Evolutionary conservation across 1,140 invertebrate species (phyloP).

Genomic region (Rhizoglyphus robini): DNA sequence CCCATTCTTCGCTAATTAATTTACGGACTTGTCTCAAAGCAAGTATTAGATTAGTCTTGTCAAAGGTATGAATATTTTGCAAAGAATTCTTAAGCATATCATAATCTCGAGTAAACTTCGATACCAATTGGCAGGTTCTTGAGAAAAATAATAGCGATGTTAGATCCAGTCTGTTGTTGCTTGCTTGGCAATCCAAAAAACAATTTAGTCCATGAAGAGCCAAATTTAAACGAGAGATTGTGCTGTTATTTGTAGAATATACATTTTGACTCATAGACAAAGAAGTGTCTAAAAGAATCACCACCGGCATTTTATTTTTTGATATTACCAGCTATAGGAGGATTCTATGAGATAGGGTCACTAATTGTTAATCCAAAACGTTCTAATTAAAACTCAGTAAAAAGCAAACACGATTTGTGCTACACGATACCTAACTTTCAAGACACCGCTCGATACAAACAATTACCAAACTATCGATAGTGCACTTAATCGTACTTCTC

Average conservation of each 20-base stretch:
- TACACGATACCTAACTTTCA: too few species aligned
- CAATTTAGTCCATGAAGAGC: conserved; percentile 67
- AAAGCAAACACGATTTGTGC: too few species aligned
- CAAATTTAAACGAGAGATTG: conserved; percentile 47
- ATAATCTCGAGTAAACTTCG: conserved; percentile 70
- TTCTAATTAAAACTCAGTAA: too few species aligned
- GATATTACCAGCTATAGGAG: too few species aligned
- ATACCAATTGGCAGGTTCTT: conserved; percentile 58
- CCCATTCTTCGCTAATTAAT: conserved; percentile 67
- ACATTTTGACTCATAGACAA: conserved; percentile 58
- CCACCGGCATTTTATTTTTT: conserved; percentile 52
- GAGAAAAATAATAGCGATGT: conserved; percentile 68
- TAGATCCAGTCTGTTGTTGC: conserved; percentile 75
- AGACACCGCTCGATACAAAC: too few species aligned
- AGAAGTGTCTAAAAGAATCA: conserved; percentile 60
- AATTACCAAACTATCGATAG: neutral
- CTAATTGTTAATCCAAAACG: too few species aligned
- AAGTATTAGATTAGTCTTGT: conserved; percentile 65
- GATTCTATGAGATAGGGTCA: too few species aligned
- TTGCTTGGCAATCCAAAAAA: conserved; percentile 64
- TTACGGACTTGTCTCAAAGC: conserved; percentile 58
- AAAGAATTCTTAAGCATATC: conserved; percentile 56
- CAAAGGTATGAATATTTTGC: conserved; percentile 57
- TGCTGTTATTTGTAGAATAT: conserved; percentile 34
- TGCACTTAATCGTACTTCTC: neutral